Conservation (phyloP, 2,113 vertebrate species). For the Riparia riparia region DNA sequence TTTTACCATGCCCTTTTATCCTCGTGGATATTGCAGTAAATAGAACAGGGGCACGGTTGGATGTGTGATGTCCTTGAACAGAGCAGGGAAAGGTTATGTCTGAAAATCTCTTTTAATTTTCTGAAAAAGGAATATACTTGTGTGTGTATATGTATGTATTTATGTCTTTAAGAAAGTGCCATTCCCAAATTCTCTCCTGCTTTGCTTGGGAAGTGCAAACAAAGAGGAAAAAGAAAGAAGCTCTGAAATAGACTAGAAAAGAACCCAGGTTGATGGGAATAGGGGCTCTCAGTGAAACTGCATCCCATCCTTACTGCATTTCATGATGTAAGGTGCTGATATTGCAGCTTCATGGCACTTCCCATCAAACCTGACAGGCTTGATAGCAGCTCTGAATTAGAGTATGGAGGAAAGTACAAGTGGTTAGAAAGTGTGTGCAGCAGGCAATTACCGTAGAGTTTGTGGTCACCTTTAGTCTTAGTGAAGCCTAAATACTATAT, state of each 20-base stretch:
- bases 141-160: fast-evolving
- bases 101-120: background rate
- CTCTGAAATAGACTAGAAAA: constrained; percentile 17
- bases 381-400: constrained; percentile 56
- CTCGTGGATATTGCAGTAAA: background rate
- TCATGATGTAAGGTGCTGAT: constrained; percentile 41
- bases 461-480: constrained; percentile 21
- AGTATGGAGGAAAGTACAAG: constrained; percentile 25
- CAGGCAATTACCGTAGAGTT: background rate
- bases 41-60: fast-evolving
- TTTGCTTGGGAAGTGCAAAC: background rate
- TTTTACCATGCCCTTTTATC: background rate
- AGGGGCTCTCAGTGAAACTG: constrained; percentile 26
- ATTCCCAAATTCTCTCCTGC: background rate
- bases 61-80: background rate
- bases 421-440: constrained; percentile 37
- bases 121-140: background rate
- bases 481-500: constrained; percentile 32
- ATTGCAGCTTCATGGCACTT: constrained; percentile 43
- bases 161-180: background rate
- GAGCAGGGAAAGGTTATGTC: background rate
- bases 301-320: background rate
- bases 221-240: background rate
- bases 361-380: constrained; percentile 68
- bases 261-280: background rate